These are phyloP conservation scores for Fukomys damarensis DNA, from an alignment of 2,113 vertebrate species.

Conservation along the genomic window DNA sequence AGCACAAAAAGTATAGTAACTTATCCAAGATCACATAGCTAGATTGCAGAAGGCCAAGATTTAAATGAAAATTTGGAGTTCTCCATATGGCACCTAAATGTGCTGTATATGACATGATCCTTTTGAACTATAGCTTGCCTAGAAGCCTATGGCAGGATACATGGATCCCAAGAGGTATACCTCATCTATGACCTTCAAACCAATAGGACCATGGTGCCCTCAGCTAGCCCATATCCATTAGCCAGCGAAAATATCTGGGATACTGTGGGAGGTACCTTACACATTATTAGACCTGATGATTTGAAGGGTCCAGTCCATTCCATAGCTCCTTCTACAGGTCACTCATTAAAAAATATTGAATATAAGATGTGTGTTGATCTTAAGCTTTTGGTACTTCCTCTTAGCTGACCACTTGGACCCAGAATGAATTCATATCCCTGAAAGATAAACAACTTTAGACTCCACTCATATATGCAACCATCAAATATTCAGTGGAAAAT, in stretches of 20 bases:
- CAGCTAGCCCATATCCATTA: background rate
- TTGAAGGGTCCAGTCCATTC: background rate
- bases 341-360: constrained; percentile 3
- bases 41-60: background rate
- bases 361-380: background rate
- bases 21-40: background rate
- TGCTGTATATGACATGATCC: background rate
- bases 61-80: background rate
- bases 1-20: background rate
- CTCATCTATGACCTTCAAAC: background rate
- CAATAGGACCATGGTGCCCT: background rate
- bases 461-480: background rate
- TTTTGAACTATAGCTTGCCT: background rate
- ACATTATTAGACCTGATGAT: background rate
- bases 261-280: background rate
- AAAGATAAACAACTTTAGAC: background rate
- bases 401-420: background rate
- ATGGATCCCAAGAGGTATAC: background rate
- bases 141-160: background rate
- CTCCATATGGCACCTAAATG: background rate
- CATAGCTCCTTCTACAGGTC: background rate
- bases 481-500: background rate
- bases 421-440: background rate
- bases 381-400: background rate
- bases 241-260: background rate